Conservation (phyloP, 1,140 invertebrate genomes). For the Trypoxylus dichotomus region DNA sequence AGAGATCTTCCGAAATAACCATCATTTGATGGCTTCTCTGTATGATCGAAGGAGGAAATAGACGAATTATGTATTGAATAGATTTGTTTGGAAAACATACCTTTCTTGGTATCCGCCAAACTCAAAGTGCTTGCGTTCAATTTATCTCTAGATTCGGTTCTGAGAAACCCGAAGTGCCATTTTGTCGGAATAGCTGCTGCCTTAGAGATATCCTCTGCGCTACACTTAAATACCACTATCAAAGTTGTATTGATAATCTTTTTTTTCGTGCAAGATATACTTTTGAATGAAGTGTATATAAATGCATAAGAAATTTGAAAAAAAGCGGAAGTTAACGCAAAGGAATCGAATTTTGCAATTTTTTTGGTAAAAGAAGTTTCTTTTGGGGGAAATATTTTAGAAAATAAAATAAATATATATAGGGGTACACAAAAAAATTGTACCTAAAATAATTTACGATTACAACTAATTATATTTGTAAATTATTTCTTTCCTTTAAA, state of each 20-base stretch:
- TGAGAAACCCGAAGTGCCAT: not conserved
- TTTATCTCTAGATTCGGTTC: constrained; percentile 5
- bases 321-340: too few species aligned
- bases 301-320: too few species aligned
- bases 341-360: too few species aligned
- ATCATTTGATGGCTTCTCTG: not conserved
- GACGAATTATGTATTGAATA: not conserved
- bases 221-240: not conserved
- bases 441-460: not conserved
- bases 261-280: too few species aligned
- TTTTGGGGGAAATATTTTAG: not conserved
- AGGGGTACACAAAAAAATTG: not conserved
- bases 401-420: constrained; percentile 1
- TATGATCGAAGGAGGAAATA: not conserved
- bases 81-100: not conserved
- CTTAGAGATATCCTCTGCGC: not conserved
- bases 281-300: too few species aligned
- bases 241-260: too few species aligned
- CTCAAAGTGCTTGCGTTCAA: not conserved
- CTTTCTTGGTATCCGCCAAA: constrained; percentile 9
- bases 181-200: not conserved
- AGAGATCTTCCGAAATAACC: not conserved
- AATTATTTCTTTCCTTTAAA: too few species aligned
- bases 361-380: too few species aligned
- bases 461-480: not conserved